A percentile compares a stretch with the other conserved stretches of the same genome.
These are phyloP conservation scores for Tetramorium bicarinatum DNA, from an alignment of 2,888 invertebrate genomes.

Conservation along the genomic window DNA sequence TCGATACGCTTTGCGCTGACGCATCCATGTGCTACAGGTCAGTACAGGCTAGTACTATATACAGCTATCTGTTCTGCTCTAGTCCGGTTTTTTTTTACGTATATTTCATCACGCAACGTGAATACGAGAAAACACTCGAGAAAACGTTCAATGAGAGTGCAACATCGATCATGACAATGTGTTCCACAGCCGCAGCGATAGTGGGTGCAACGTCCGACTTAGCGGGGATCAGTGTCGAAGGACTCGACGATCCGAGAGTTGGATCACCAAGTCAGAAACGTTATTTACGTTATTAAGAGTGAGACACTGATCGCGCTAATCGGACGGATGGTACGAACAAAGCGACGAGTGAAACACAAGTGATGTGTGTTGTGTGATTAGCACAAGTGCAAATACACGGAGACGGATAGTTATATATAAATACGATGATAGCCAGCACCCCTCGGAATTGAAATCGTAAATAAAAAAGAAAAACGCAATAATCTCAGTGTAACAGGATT, in stretches of 20 bases:
- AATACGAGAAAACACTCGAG: constrained; percentile 7
- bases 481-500: constrained; percentile 86
- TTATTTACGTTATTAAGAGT: background rate
- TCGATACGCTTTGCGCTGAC: constrained; percentile 83
- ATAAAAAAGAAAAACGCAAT: constrained; percentile 86
- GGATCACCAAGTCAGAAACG: background rate
- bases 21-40: constrained; percentile 87
- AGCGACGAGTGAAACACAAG: constrained; percentile 71
- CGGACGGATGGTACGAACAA: constrained; percentile 48
- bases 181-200: constrained; percentile 53
- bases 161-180: constrained; percentile 52
- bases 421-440: constrained; percentile 85
- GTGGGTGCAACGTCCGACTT: constrained; percentile 28
- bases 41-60: constrained; percentile 86
- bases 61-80: constrained; percentile 79
- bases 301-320: constrained; percentile 20
- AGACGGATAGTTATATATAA: constrained; percentile 80
- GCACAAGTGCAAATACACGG: constrained; percentile 62
- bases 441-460: constrained; percentile 81
- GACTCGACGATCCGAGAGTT: background rate
- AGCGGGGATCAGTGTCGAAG: constrained; percentile 27
- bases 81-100: constrained; percentile 11
- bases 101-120: constrained; percentile 6
- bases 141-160: constrained; percentile 39
- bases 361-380: constrained; percentile 56